Percentiles rank a stretch among this genome's conserved stretches.
phyloP scores from a whole-genome alignment of 2,797 vertebrate species.

The Hylomyscus alleni region DNA sequence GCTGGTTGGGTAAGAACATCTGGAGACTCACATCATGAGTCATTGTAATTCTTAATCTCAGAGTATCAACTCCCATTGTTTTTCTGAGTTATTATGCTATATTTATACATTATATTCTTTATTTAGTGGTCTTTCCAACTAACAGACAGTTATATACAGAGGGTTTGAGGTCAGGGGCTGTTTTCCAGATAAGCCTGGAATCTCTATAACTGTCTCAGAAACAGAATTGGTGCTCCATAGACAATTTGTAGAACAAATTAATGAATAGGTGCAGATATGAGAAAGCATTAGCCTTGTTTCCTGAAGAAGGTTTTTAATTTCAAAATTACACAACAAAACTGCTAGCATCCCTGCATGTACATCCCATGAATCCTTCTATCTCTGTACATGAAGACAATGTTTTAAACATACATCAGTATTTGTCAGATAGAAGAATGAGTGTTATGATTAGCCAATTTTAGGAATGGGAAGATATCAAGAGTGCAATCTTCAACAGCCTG shows the following conservation, averaged over 20 bases:
- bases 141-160: background rate
- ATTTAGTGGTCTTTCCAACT: background rate
- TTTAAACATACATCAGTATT: background rate
- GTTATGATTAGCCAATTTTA: background rate
- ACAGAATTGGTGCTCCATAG: background rate
- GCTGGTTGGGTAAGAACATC: background rate
- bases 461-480: background rate
- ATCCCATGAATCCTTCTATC: background rate
- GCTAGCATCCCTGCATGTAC: background rate
- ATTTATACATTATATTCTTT: background rate
- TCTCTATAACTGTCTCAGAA: background rate
- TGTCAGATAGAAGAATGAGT: background rate
- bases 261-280: background rate
- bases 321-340: background rate
- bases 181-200: background rate
- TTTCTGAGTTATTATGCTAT: background rate
- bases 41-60: background rate
- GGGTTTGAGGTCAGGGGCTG: background rate
- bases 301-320: background rate
- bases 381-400: background rate
- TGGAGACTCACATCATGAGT: background rate
- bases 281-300: background rate
- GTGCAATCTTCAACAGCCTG: background rate
- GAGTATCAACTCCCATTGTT: background rate
- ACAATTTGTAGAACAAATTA: background rate